Evolutionary conservation across 1,140 invertebrate species (phyloP).

Genomic region (Hormaphis cornu): DNA sequence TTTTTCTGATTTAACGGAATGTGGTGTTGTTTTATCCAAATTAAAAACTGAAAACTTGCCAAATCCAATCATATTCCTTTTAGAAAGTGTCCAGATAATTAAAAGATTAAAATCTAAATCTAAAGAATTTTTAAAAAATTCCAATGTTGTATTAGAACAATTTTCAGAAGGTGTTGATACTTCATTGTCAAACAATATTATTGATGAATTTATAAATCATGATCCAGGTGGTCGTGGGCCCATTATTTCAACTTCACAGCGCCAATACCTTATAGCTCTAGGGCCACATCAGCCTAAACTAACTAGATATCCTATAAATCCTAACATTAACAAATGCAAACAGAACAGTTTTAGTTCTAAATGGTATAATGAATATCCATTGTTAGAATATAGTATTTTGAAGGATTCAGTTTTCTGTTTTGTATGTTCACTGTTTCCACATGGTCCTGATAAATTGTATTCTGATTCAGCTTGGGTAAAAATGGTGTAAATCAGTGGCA

Average conservation of each 20-base stretch:
- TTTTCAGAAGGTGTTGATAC: not conserved
- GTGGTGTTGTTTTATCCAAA: not conserved
- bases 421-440: not conserved
- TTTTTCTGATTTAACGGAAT: not conserved
- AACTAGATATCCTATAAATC: not conserved
- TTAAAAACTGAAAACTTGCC: not conserved
- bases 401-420: not conserved
- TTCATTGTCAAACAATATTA: not conserved
- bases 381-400: constrained; percentile 15
- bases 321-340: not conserved
- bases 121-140: not conserved
- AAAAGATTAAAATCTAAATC: not conserved
- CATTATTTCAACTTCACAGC: not conserved
- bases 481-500: not conserved
- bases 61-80: not conserved
- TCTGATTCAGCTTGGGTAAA: not conserved
- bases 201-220: not conserved
- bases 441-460: not conserved
- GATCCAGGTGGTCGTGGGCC: not conserved
- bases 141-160: not conserved
- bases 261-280: not conserved
- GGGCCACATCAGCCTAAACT: constrained; percentile 1
- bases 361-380: not conserved
- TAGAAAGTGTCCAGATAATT: not conserved
- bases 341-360: not conserved